These are phyloP conservation scores for Oceanodroma leucorhoa DNA, from an alignment of 2,797 vertebrate genomes.

Conservation along the genomic window DNA sequence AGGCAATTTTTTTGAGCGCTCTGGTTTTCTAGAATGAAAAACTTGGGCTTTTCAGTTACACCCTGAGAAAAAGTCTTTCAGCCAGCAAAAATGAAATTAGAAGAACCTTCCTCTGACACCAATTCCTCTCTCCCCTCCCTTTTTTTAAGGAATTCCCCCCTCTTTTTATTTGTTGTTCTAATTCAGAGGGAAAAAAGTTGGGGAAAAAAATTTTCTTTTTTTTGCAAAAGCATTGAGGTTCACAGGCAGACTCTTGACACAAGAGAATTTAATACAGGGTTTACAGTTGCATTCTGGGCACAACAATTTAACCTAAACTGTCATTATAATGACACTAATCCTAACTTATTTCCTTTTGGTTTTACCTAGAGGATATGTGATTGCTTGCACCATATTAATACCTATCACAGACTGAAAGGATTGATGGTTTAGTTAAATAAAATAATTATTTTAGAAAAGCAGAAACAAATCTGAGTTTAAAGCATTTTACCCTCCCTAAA, in stretches of 20 bases:
- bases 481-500: background rate
- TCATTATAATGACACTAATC: background rate
- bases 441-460: background rate
- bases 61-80: background rate
- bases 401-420: background rate
- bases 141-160: background rate
- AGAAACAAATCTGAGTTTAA: background rate
- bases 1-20: background rate
- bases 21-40: background rate
- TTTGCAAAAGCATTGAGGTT: background rate
- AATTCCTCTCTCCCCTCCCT: accelerated
- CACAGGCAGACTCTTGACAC: background rate
- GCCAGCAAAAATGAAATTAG: background rate
- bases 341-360: background rate
- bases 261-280: background rate
- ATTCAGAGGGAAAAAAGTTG: background rate
- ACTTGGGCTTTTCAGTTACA: accelerated
- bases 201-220: accelerated
- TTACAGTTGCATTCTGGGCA: background rate
- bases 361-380: background rate
- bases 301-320: background rate
- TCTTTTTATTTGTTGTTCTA: background rate
- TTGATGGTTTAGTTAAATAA: background rate
- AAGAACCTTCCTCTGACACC: background rate
- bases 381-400: background rate